phyloP scores from a whole-genome alignment of 2,888 invertebrate genomes.

The Mayetiola destructor region DNA sequence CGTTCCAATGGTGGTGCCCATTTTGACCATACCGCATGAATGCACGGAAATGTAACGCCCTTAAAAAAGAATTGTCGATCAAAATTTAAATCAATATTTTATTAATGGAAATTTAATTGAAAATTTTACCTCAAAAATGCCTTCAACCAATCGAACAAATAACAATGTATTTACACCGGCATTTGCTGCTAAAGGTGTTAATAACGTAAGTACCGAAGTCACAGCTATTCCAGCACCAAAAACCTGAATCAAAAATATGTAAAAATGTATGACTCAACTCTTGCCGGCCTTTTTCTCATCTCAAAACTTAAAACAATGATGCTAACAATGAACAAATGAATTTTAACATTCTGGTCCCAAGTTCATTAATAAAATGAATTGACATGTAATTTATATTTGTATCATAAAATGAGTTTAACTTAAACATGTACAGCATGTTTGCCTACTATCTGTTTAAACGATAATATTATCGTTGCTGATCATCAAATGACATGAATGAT shows the following conservation, averaged over 20 bases:
- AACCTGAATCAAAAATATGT: constrained; percentile 28
- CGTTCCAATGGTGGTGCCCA: constrained; percentile 73
- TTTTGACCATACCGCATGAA: constrained; percentile 69
- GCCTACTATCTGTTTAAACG: too few species aligned
- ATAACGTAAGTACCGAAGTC: constrained; percentile 62
- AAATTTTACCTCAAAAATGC: constrained; percentile 45
- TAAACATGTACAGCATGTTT: too few species aligned
- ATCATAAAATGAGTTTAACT: too few species aligned
- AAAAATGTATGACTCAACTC: too few species aligned
- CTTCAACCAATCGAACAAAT: constrained; percentile 53
- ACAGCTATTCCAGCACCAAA: constrained; percentile 64
- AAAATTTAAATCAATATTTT: not conserved
- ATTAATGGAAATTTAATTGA: not conserved
- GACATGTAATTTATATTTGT: too few species aligned
- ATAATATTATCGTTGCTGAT: too few species aligned
- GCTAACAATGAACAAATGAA: too few species aligned
- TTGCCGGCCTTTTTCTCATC: not conserved
- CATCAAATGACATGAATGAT: too few species aligned
- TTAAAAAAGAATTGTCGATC: not conserved
- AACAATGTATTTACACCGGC: constrained; percentile 33
- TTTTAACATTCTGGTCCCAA: too few species aligned
- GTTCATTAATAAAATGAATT: too few species aligned
- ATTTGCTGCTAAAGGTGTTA: constrained; percentile 60
- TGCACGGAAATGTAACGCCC: constrained; percentile 37
- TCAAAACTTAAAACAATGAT: not conserved